Conservation (phyloP, 2,797 vertebrate genomes). For the Prunella strophiata region DNA sequence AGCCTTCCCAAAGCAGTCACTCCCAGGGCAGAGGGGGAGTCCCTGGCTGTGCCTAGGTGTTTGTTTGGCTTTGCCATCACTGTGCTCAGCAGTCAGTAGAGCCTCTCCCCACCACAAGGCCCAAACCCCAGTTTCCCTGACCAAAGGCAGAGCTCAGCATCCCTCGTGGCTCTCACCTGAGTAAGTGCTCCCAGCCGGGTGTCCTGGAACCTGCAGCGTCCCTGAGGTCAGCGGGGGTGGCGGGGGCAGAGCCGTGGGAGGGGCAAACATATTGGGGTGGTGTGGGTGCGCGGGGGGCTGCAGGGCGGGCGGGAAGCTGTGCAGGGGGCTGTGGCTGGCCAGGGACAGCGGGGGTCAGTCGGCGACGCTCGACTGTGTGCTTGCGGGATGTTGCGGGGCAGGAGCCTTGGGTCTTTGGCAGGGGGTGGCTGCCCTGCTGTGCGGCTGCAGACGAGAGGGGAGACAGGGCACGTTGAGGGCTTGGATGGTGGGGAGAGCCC, state of each 20-base stretch:
- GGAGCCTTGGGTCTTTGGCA: too few relatives aligned
- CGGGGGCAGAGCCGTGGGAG: conserved; percentile 94
- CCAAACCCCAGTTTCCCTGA: background rate
- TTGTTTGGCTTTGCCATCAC: background rate
- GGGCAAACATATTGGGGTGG: conserved; percentile 99
- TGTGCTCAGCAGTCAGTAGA: fast-evolving
- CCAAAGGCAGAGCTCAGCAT: fast-evolving
- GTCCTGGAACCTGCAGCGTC: conserved; percentile 91
- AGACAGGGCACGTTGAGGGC: too few relatives aligned
- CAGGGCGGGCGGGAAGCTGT: conserved; percentile 89
- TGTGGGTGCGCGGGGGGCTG: conserved; percentile 89
- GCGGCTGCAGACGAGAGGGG: too few relatives aligned
- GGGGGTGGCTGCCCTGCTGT: too few relatives aligned
- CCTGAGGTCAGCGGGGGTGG: conserved; percentile 95
- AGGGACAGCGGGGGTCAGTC: too few relatives aligned
- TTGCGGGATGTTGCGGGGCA: too few relatives aligned
- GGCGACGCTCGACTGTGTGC: too few relatives aligned
- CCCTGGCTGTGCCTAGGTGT: fast-evolving
- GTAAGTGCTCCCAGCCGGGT: conserved; percentile 91
- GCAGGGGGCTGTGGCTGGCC: conserved; percentile 86
- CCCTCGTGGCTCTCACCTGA: conserved; percentile 80
- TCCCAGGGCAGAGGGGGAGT: background rate
- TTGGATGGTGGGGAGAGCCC: too few relatives aligned
- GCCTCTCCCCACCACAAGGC: background rate
- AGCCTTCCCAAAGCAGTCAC: background rate